These are phyloP conservation scores for Arenaria interpres DNA, from an alignment of 2,113 vertebrate species.

Conservation along the genomic window DNA sequence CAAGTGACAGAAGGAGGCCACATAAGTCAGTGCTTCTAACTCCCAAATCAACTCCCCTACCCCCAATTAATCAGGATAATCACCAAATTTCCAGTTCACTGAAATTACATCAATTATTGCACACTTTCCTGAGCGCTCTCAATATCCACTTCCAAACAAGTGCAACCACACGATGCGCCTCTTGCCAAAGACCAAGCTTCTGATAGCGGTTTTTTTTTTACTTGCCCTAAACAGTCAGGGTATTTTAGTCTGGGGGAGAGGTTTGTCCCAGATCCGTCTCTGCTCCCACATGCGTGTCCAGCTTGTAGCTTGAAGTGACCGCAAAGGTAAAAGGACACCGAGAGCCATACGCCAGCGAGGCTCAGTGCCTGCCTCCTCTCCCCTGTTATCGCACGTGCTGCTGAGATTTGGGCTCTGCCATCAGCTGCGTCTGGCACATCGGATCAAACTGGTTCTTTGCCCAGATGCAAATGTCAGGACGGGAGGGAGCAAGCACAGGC, in stretches of 20 bases:
- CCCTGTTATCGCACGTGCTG: fast-evolving
- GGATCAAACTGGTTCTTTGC: background rate
- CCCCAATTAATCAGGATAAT: background rate
- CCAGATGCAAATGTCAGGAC: background rate
- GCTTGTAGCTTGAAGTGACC: background rate
- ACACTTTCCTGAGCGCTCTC: background rate
- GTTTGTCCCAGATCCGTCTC: background rate
- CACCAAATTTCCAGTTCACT: background rate
- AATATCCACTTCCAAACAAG: background rate
- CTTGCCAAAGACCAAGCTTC: background rate
- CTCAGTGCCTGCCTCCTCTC: background rate
- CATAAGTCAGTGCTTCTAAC: fast-evolving
- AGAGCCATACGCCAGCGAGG: fast-evolving
- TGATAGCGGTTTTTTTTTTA: background rate
- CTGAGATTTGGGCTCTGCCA: background rate
- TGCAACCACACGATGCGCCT: background rate
- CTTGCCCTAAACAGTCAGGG: background rate
- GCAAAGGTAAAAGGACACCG: background rate
- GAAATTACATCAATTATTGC: background rate
- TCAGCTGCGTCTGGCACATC: background rate
- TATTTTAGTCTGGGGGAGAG: background rate
- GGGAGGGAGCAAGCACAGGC: background rate
- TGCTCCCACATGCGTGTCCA: background rate
- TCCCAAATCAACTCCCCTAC: background rate
- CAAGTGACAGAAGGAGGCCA: background rate